These are phyloP conservation scores for Nothura maculosa DNA, from an alignment of 2,797 vertebrate genomes.

Conservation along the genomic window DNA sequence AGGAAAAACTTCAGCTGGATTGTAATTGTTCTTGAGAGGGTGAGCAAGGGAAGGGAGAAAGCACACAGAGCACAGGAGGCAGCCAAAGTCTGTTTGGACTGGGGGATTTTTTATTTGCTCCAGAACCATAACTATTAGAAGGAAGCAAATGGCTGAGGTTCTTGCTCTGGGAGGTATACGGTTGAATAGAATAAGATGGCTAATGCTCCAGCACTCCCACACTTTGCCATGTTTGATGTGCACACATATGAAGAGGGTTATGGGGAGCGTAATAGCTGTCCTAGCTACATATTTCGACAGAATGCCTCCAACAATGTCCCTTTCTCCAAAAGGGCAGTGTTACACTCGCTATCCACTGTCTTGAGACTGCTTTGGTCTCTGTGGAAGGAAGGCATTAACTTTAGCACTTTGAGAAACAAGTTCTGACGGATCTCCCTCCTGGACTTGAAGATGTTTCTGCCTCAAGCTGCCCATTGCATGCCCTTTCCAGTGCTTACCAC, in stretches of 20 bases:
- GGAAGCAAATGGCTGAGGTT: not conserved
- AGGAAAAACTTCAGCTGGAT: constrained; percentile 63
- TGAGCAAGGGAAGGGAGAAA: constrained; percentile 37
- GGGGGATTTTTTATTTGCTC: not conserved
- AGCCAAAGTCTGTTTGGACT: constrained; percentile 18
- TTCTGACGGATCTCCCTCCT: not conserved
- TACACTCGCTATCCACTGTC: not conserved
- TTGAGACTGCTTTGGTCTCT: constrained; percentile 30
- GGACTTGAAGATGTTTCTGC: constrained; percentile 21
- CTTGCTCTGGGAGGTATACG: not conserved
- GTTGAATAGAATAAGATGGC: not conserved
- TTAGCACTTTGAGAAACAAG: constrained; percentile 4
- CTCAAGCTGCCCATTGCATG: constrained; percentile 13
- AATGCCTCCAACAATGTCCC: not conserved
- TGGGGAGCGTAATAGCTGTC: not conserved
- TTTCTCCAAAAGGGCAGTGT: not conserved
- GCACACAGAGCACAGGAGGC: constrained; percentile 12
- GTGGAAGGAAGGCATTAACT: constrained; percentile 23
- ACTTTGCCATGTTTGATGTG: not conserved
- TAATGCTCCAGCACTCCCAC: not conserved
- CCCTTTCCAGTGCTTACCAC: constrained; percentile 21
- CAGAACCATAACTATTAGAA: not conserved
- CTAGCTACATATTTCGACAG: not conserved
- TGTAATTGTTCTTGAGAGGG: constrained; percentile 43
- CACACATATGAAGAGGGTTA: not conserved